Evolutionary conservation across 2,113 vertebrate genomes (phyloP), one percentile per base, ranked within the genome.

Genomic region (Perccottus glenii): DNA sequence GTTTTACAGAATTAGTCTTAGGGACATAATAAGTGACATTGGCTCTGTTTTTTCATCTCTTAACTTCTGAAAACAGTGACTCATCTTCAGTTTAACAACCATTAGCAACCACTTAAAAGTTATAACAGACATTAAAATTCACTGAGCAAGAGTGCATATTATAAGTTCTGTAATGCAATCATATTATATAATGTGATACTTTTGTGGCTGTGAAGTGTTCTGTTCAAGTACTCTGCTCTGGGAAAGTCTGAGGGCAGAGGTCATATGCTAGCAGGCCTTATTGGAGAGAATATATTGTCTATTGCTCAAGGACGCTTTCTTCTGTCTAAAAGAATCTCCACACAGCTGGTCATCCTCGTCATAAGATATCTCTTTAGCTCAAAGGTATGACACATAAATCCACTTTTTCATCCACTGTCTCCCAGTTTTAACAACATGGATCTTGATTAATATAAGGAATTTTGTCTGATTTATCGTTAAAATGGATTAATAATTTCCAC

Each of bases 401-500:
- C 5, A 15, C 36, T 27, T 44, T 58, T 16, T 48, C 11, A 3
- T 58, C 27, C 52, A 42, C 40, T 11, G 10, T 32, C 11, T 44
- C 35, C 35, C 8, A 53, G 19, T 38, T 27, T 42, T 40, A 72
- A 63, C 64, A 75, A 76, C 64, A 87, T 59, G 51, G 53, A 67
- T 73, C 15, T 71, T 72, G 76, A 83, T 64, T 69, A 63, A 82
- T 83, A 57, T 64, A 32, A 79, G 68, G 64, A 67, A 75, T 65
- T 78, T 49, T 43, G 48, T 76, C 55, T 68, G 75, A 81, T 85
- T 77, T 80, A 74, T 83, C 49, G 51, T 80, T 81, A 74, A 83
- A 79, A 80, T 27, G 63, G 77, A 85, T 81, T 81, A 73, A 82
- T 84, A 81, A 81, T 84, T 87, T 89, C 80, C 82, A 73, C 70